These are phyloP conservation scores for Drosophila albomicans DNA, from an alignment of 1,140 invertebrate genomes.

Conservation along the genomic window DNA sequence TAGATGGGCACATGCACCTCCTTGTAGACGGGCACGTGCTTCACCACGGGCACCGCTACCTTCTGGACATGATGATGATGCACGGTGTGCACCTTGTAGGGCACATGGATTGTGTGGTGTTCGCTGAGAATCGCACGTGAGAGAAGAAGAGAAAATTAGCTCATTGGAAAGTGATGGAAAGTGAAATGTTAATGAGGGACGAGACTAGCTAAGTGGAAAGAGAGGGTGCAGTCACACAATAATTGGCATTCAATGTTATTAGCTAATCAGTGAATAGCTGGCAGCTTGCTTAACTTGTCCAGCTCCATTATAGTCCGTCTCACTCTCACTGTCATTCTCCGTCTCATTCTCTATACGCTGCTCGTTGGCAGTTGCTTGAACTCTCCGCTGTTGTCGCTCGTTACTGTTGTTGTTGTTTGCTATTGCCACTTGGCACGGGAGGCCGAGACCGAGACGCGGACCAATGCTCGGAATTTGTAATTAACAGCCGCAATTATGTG, in stretches of 20 bases:
- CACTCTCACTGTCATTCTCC: neutral
- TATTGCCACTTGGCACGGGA: constrained; percentile 47
- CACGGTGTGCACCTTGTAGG: constrained; percentile 88
- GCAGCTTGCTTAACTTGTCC: constrained; percentile 29
- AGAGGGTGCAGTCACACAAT: constrained; percentile 20
- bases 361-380: constrained; percentile 70
- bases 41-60: constrained; percentile 83
- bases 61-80: constrained; percentile 89
- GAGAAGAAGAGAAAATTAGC: neutral
- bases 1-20: constrained; percentile 70
- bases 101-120: constrained; percentile 87
- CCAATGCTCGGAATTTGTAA: constrained; percentile 73
- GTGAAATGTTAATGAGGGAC: constrained; percentile 46
- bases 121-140: constrained; percentile 84
- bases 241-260: constrained; percentile 63
- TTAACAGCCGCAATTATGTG: constrained; percentile 75
- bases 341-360: neutral
- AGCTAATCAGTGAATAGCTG: constrained; percentile 66
- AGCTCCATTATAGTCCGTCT: neutral
- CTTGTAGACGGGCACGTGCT: constrained; percentile 78
- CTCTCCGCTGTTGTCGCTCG: constrained; percentile 20
- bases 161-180: constrained; percentile 53
- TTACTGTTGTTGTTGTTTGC: neutral
- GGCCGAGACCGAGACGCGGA: constrained; percentile 25
- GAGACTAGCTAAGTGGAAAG: neutral